phyloP scores from a whole-genome alignment of 2,113 vertebrate species.

The Epinephelus fuscoguttatus region DNA sequence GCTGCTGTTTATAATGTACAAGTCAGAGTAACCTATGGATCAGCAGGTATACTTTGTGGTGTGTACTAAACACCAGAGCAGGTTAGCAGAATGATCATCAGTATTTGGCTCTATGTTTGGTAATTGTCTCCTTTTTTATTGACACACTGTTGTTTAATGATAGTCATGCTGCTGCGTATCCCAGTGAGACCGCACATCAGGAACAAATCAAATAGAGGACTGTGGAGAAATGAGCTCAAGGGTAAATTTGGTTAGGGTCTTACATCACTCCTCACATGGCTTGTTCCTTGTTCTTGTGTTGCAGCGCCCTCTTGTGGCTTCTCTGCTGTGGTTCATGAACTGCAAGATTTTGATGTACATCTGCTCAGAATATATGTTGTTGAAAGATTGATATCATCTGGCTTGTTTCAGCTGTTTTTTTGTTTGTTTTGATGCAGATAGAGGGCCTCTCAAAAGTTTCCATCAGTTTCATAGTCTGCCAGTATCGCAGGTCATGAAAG shows the following conservation, averaged over 20 bases:
- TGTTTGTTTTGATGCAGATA: background rate
- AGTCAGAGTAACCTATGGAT: background rate
- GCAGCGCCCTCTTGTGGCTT: conserved; percentile 62
- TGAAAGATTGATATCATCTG: background rate
- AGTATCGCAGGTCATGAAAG: background rate
- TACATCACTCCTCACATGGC: conserved; percentile 18
- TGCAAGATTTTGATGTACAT: background rate
- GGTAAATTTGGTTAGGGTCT: conserved; percentile 14
- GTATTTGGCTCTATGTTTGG: background rate
- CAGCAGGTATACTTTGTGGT: background rate
- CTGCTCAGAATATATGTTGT: background rate
- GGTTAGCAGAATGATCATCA: background rate
- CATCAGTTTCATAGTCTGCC: background rate
- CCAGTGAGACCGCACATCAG: background rate
- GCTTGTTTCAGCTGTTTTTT: background rate
- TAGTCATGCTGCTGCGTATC: background rate
- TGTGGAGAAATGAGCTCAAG: conserved; percentile 8
- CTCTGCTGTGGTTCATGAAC: background rate
- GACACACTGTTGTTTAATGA: background rate
- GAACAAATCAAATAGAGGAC: background rate
- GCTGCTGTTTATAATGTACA: background rate
- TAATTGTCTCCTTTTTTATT: background rate
- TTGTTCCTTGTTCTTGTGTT: conserved; percentile 10
- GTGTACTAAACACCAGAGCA: background rate
- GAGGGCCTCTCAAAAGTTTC: background rate